phyloP scores from a whole-genome alignment of 2,888 invertebrate genomes.

The Periphyllus acericola region DNA sequence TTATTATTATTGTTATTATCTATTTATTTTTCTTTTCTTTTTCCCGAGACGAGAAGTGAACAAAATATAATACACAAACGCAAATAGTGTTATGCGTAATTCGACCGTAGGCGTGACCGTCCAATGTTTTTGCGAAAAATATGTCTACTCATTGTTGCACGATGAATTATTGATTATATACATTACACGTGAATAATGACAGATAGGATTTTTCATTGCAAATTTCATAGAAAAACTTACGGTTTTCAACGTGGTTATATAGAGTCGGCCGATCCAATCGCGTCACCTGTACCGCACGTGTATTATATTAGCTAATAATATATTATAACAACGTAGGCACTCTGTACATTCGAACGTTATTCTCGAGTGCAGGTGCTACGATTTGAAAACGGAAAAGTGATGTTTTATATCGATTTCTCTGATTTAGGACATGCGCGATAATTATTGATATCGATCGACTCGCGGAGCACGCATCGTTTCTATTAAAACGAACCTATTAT shows the following conservation, averaged over 20 bases:
- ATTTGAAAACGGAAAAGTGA: background rate
- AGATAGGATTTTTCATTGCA: background rate
- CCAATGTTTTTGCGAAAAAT: background rate
- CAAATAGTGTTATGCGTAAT: conserved; percentile 10
- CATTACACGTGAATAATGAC: conserved; percentile 3
- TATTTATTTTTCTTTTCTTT: no score
- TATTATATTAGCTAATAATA: background rate
- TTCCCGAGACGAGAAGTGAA: background rate
- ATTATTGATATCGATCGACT: background rate
- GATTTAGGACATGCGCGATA: background rate
- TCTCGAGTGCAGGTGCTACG: no score
- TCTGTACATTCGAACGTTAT: no score
- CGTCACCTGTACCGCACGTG: background rate
- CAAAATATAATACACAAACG: background rate
- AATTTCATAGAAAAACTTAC: background rate
- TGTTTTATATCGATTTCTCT: background rate
- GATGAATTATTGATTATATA: conserved; percentile 43
- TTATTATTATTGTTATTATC: background rate
- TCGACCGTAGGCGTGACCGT: conserved; percentile 34
- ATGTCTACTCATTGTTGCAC: conserved; percentile 29
- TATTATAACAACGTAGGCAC: background rate
- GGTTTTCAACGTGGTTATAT: background rate
- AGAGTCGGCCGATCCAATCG: background rate
- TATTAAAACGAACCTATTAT: background rate
- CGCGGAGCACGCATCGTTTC: background rate